phyloP scores from a whole-genome alignment of 2,888 invertebrate genomes.

The Trypoxylon attenuatum region DNA sequence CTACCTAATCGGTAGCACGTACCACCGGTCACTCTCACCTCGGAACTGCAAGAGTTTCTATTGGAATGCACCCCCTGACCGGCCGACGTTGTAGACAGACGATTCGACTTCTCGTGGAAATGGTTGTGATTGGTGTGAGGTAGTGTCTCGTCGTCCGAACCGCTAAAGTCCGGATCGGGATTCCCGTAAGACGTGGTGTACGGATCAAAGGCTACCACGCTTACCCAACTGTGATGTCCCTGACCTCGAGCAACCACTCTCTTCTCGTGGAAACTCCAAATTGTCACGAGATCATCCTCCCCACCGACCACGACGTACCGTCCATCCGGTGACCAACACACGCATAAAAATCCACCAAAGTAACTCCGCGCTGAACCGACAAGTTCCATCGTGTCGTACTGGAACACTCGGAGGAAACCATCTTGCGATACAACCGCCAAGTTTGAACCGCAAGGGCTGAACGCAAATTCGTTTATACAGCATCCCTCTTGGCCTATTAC shows the following conservation, averaged over 20 bases:
- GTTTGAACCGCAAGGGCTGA: constrained; percentile 95
- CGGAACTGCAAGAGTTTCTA: constrained; percentile 73
- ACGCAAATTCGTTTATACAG: constrained; percentile 96
- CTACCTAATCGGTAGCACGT: constrained; percentile 92
- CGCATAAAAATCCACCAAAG: constrained; percentile 98
- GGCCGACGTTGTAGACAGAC: constrained; percentile 64
- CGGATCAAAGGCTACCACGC: constrained; percentile 95
- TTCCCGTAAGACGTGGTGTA: constrained; percentile 85
- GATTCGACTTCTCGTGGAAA: constrained; percentile 65
- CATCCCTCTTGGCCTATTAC: constrained; percentile 87
- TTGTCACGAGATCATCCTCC: constrained; percentile 98
- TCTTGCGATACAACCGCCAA: constrained; percentile 96
- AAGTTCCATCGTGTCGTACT: constrained; percentile 98
- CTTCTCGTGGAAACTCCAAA: constrained; percentile 95
- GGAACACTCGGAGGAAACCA: constrained; percentile 96
- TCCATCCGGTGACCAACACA: constrained; percentile 98
- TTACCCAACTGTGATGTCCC: constrained; percentile 98
- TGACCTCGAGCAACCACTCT: constrained; percentile 97
- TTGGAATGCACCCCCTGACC: constrained; percentile 70
- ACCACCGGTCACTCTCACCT: constrained; percentile 73
- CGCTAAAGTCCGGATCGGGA: constrained; percentile 76
- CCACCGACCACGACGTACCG: constrained; percentile 97
- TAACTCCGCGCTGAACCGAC: constrained; percentile 95
- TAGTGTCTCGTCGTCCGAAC: constrained; percentile 76
- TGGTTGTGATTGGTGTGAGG: constrained; percentile 68